A percentile compares a stretch with the other conserved stretches of the same genome.
Conservation (phyloP, 2,113 vertebrate genomes). For the Rostratula benghalensis region DNA sequence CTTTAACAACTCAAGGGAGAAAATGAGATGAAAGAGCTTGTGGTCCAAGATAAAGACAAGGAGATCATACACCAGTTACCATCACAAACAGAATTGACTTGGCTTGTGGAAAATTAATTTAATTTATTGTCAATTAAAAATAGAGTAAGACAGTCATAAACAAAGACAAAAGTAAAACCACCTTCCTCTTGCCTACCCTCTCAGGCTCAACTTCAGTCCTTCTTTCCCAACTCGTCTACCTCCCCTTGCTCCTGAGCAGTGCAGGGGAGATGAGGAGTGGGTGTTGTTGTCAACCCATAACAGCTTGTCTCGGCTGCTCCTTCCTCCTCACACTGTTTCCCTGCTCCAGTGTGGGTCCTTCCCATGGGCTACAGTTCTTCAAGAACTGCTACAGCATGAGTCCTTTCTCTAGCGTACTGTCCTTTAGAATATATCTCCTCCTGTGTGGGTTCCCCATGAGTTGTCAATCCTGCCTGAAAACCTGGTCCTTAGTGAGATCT, state of each 20-base stretch:
- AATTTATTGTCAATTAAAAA: not conserved
- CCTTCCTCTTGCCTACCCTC: not conserved
- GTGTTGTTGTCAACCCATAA: fast-evolving
- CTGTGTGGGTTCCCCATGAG: fast-evolving
- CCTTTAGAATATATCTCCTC: not conserved
- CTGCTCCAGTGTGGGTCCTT: fast-evolving
- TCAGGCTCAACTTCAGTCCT: not conserved
- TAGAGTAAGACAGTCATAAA: not conserved
- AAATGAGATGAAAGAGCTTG: not conserved
- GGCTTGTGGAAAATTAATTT: not conserved
- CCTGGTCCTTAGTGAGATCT: not conserved
- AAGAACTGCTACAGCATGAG: not conserved
- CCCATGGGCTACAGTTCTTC: not conserved
- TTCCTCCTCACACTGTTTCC: not conserved
- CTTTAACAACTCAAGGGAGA: not conserved
- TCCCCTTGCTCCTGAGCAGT: fast-evolving
- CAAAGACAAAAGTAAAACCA: not conserved
- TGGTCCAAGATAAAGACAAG: not conserved
- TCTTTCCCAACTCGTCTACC: not conserved
- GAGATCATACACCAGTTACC: not conserved
- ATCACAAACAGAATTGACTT: not conserved
- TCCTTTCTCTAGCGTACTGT: not conserved
- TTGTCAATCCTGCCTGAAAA: not conserved
- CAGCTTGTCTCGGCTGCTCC: not conserved
- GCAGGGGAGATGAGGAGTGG: not conserved